These are phyloP conservation scores for Pteronotus mesoamericanus DNA, from an alignment of 2,797 vertebrate species.

Conservation along the genomic window DNA sequence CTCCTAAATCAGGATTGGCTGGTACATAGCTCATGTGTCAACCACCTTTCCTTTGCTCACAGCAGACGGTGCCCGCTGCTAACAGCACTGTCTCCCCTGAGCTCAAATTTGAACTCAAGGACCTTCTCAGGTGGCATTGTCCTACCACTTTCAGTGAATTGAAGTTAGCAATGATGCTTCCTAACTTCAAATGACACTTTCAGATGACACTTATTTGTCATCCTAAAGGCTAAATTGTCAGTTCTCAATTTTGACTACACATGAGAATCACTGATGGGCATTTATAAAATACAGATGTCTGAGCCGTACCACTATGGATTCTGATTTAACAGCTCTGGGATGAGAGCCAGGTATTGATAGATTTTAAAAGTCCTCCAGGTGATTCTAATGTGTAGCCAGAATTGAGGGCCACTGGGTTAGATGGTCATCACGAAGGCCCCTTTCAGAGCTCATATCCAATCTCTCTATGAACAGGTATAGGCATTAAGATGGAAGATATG, in stretches of 20 bases:
- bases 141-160: neutral
- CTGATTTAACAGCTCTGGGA: neutral
- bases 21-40: rapidly evolving
- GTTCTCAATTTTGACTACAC: neutral
- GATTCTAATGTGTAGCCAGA: neutral
- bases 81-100: neutral
- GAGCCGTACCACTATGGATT: neutral
- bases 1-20: neutral
- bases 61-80: neutral
- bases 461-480: neutral
- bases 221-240: neutral
- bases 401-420: neutral
- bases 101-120: neutral
- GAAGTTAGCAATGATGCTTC: neutral
- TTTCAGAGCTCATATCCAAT: neutral
- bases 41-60: too few relatives aligned
- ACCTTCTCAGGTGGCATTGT: neutral
- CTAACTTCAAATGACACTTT: too few relatives aligned
- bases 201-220: neutral
- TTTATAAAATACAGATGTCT: neutral
- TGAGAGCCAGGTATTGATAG: neutral
- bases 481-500: neutral
- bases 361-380: neutral
- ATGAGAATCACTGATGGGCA: neutral
- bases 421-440: neutral